Evolutionary conservation across 2,888 invertebrate genomes (phyloP).

Genomic region (Scaptomyza flava): DNA sequence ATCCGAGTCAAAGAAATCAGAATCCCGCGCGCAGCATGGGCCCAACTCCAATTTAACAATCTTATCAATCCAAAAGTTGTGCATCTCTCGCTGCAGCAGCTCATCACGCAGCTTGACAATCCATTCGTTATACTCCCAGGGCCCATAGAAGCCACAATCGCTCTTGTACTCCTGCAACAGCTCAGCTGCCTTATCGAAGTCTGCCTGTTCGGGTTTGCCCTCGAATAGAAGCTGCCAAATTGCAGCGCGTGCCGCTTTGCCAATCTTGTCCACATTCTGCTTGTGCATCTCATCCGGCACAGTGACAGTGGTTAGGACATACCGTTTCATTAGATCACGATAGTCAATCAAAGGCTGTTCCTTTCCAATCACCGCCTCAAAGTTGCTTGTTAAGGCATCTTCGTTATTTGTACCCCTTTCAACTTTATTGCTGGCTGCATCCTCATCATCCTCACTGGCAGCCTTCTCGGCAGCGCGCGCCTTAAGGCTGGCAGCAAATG

Average conservation of each 20-base stretch:
- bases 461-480: slow-evolving; percentile 37
- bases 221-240: slow-evolving; percentile 74
- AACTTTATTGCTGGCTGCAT: background rate
- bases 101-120: slow-evolving; percentile 77
- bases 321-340: slow-evolving; percentile 65
- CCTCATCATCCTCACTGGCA: slow-evolving; percentile 16
- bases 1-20: slow-evolving; percentile 75
- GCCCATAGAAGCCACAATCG: slow-evolving; percentile 71
- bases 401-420: slow-evolving; percentile 28
- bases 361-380: slow-evolving; percentile 52
- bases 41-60: slow-evolving; percentile 78
- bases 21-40: slow-evolving; percentile 77
- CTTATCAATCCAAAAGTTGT: slow-evolving; percentile 81
- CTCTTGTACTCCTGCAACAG: slow-evolving; percentile 82
- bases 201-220: slow-evolving; percentile 23
- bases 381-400: slow-evolving; percentile 52
- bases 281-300: slow-evolving; percentile 59
- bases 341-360: slow-evolving; percentile 59
- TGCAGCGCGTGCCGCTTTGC: slow-evolving; percentile 34
- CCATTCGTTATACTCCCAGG: slow-evolving; percentile 82
- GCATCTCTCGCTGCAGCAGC: slow-evolving; percentile 67
- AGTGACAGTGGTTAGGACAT: slow-evolving; percentile 51
- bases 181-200: slow-evolving; percentile 54
- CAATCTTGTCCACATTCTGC: slow-evolving; percentile 60
- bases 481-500: slow-evolving; percentile 64